Evolutionary conservation across 1,140 invertebrate genomes (phyloP), one percentile per base, ranked within the genome.

Genomic region (Lucilia cuprina): DNA sequence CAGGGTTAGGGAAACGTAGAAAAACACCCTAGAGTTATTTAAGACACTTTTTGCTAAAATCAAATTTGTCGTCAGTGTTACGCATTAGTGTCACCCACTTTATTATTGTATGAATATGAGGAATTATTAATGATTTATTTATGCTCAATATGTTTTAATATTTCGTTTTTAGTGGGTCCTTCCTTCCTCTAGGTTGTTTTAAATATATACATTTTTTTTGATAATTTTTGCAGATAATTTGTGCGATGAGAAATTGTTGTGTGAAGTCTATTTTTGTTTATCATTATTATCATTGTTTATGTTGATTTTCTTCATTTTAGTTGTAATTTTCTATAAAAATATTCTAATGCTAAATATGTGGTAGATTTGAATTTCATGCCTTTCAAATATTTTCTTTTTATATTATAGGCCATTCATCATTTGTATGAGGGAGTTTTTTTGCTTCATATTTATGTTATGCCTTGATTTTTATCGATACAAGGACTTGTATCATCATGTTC

Each of bases 91-190:
- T 55, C 83, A 25, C 74, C 21, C 82, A 70, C 50, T 82, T 65
- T 82, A 65, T 82, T 82, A 65, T 30, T 55, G 14, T 30, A 30
- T 21, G 83, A 21, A 25, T 30, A n/a, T 50, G 77, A 84, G 21
- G 77, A 60, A 78, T 84, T 84, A 82, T 82, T 84, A 82, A 82
- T 84, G 80, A 84, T 83, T 84, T 84, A 83, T 84, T 84, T 84
- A 82, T 84, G 55, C 80, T 21, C 80, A 84, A 82, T 83, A 83
- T 75, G 82, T 83, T 82, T 74, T 83, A 74, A 65, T 82, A 41
- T 47, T 47, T 60, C 8, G 25, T 70, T 12, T 41, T 41, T 41
- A 41, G 41, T 41, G 41, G 41, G 5, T 41, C 14, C 21, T 12
- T 41, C 14, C 21, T 12, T 55, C 4, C 50, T 55, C 4, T 55